Conservation (phyloP, 1,140 invertebrate genomes). For the Panagrolaimus sp. region DNA sequence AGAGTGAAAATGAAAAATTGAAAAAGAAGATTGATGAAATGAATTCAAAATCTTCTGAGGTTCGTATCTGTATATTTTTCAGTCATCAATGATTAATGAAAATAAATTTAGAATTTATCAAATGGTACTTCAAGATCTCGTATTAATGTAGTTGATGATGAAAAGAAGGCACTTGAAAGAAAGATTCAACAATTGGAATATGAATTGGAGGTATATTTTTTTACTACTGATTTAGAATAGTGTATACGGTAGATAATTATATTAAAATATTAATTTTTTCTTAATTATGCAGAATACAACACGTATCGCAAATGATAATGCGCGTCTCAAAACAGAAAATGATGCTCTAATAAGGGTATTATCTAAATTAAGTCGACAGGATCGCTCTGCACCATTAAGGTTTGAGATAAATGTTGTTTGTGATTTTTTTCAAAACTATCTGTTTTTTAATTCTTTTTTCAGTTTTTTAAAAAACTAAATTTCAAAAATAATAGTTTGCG, state of each 20-base stretch:
- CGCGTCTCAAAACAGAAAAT: slow-evolving; percentile 29
- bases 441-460: background rate
- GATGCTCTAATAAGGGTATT: slow-evolving; percentile 34
- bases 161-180: slow-evolving; percentile 35
- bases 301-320: slow-evolving; percentile 16
- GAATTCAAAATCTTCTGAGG: background rate
- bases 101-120: background rate
- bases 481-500: too few species aligned
- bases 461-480: too few species aligned
- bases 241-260: too few species aligned
- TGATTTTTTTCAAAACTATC: background rate
- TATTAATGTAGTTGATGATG: slow-evolving; percentile 18
- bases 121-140: background rate
- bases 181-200: slow-evolving; percentile 41
- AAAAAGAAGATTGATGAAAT: slow-evolving; percentile 22
- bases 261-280: too few species aligned
- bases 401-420: background rate
- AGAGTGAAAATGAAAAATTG: slow-evolving; percentile 33
- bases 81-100: background rate
- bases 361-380: slow-evolving; percentile 30
- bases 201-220: slow-evolving; percentile 33
- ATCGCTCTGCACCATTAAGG: slow-evolving; percentile 14
- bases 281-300: background rate
- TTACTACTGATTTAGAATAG: background rate
- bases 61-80: background rate